Conservation (phyloP, 2,797 vertebrate species). For the Myotis findleyi region DNA sequence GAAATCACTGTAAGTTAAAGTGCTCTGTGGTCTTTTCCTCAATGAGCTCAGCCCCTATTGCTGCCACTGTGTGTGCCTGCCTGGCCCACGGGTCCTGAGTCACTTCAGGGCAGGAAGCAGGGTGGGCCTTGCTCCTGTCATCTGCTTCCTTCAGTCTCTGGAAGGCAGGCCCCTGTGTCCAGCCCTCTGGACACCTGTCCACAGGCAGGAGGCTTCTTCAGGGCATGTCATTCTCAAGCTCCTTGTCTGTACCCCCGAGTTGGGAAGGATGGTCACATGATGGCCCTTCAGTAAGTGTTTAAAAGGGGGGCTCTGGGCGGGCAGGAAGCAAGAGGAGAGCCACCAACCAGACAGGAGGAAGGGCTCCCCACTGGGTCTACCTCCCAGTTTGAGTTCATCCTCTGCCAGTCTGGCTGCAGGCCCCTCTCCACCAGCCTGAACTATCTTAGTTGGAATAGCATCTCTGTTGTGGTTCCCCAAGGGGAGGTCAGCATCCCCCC, state of each 20-base stretch:
- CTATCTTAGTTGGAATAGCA: background rate
- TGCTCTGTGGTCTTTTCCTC: background rate
- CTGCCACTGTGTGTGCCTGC: background rate
- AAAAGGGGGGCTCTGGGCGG: background rate
- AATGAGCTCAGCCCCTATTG: background rate
- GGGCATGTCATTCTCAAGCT: background rate
- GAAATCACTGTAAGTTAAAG: background rate
- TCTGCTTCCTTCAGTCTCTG: background rate
- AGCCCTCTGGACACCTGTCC: background rate
- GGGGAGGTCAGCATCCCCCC: background rate
- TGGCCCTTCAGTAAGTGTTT: background rate
- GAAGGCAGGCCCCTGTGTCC: background rate
- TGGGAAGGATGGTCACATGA: background rate
- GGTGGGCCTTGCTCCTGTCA: background rate
- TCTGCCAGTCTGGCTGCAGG: background rate
- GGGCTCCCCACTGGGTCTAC: background rate
- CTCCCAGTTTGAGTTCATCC: background rate
- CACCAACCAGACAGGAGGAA: background rate
- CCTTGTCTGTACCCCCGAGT: background rate
- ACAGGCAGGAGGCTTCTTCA: background rate
- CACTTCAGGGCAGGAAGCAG: background rate
- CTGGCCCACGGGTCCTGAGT: background rate
- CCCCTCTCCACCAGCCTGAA: background rate
- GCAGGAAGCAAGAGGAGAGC: background rate
- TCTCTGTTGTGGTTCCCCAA: background rate